A percentile compares a stretch with the other conserved stretches of the same genome.
phyloP scores from a whole-genome alignment of 2,113 vertebrate genomes.

The Hystrix brachyura region DNA sequence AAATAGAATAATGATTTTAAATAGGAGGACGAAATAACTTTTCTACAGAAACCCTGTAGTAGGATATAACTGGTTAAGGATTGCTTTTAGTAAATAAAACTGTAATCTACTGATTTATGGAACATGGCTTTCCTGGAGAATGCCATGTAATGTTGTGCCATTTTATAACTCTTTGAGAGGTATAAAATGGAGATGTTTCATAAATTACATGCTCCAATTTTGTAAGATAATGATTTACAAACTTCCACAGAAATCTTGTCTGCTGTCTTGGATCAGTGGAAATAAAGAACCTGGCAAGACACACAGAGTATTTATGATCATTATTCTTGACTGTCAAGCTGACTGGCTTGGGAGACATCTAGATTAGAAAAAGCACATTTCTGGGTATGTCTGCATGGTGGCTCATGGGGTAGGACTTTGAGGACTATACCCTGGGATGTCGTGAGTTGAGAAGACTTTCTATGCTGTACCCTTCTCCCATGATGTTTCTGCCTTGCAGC shows the following conservation, averaged over 20 bases:
- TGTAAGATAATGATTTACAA: slow-evolving; percentile 11
- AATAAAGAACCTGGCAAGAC: background rate
- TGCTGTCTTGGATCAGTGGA: background rate
- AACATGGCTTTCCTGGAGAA: background rate
- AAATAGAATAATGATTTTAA: slow-evolving; percentile 28
- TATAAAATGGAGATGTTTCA: slow-evolving; percentile 5
- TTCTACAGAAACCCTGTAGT: background rate
- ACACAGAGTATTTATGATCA: background rate
- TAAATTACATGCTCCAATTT: background rate
- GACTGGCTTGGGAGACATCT: background rate
- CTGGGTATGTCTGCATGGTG: no score
- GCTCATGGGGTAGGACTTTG: background rate
- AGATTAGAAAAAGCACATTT: background rate
- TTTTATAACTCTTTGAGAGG: background rate
- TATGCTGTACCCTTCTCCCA: background rate
- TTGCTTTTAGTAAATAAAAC: slow-evolving; percentile 13
- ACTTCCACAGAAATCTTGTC: background rate
- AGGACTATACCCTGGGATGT: background rate
- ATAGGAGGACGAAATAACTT: background rate
- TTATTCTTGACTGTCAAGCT: background rate
- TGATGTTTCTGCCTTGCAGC: background rate
- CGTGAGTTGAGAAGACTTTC: background rate
- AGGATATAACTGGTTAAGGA: background rate
- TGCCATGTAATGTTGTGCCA: background rate
- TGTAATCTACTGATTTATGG: slow-evolving; percentile 4